Conservation (phyloP, 2,797 vertebrate genomes). For the Sebastes matsubarae region DNA sequence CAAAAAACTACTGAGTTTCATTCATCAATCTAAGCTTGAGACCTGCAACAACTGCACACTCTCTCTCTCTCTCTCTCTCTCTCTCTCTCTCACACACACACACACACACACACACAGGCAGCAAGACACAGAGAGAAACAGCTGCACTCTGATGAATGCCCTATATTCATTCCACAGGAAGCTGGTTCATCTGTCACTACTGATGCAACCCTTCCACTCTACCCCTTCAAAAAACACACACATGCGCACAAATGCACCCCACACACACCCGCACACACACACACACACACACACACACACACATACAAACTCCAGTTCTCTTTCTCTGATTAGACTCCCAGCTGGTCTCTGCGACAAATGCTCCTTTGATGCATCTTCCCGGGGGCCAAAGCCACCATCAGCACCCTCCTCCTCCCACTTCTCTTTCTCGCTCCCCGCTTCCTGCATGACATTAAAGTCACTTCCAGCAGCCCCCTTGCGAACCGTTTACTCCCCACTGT, state of each 20-base stretch:
- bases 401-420: slow-evolving; percentile 41
- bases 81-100: slow-evolving; percentile 30
- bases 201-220: slow-evolving; percentile 76
- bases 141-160: slow-evolving; percentile 81
- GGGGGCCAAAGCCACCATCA: slow-evolving; percentile 67
- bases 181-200: slow-evolving; percentile 75
- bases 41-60: slow-evolving; percentile 69
- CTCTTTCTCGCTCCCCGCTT: slow-evolving; percentile 43
- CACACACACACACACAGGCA: slow-evolving; percentile 30
- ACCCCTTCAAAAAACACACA: slow-evolving; percentile 53
- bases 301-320: slow-evolving; percentile 46
- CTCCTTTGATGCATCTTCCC: slow-evolving; percentile 79
- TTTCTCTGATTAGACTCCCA: slow-evolving; percentile 79
- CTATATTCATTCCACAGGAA: slow-evolving; percentile 79
- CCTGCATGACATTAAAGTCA: slow-evolving; percentile 70
- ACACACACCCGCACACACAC: background rate
- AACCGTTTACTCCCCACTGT: slow-evolving; percentile 48
- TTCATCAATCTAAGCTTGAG: slow-evolving; percentile 74
- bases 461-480: slow-evolving; percentile 50
- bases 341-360: slow-evolving; percentile 82
- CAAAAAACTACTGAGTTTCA: slow-evolving; percentile 64
- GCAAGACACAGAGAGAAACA: slow-evolving; percentile 58
- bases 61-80: slow-evolving; percentile 6
- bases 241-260: background rate
- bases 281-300: slow-evolving; percentile 58